Evolutionary conservation across 2,888 invertebrate genomes (phyloP), one percentile per base, ranked within the genome.

Genomic region (Diploptera punctata): DNA sequence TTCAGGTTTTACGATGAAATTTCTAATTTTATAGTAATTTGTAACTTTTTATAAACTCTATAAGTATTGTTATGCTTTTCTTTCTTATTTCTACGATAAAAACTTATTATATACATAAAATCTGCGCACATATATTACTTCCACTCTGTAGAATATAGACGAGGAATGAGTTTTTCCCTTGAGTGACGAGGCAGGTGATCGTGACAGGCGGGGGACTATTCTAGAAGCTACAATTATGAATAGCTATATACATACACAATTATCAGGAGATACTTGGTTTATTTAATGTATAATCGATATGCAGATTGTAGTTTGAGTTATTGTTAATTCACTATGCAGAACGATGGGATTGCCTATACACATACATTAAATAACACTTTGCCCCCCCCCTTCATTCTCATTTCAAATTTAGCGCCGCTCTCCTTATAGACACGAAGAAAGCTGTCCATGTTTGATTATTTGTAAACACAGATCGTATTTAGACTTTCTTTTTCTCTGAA

Each of bases 211-310:
- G 18, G 4, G 21, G 13, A 38, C 24, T 52, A 52, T 52, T 52
- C 52, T 24, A 21, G 29, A 16, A 57, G 18, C n/a, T 57, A 57
- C 57, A 57, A 31, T 31, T 26, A 57, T 29, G 31, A n/a, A 47
- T 67, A 26, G 44, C 3, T 67, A 49, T 47, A 67, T 47, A 47
- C 49, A 67, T 44, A 47, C 38, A 44, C 26, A 69, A 57, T 69
- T 69, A 69, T 69, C 26, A 24, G 7, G 26, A 69, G 52, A 47
- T 62, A 62, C 62, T 70, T 29, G 31, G 49, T 70, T 70, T 70
- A 47, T 70, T 70, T 70, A 70, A 70, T 70, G 70, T 26, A 61
- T 62, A 70, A 70, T 70, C 70, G 47, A 70, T 70, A 62, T 7
- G 38, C 33, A 19, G n/a, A n/a, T 57, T 3, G 16, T 26, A 57